phyloP scores from a whole-genome alignment of 2,113 vertebrate genomes.

The Smithornis capensis region DNA sequence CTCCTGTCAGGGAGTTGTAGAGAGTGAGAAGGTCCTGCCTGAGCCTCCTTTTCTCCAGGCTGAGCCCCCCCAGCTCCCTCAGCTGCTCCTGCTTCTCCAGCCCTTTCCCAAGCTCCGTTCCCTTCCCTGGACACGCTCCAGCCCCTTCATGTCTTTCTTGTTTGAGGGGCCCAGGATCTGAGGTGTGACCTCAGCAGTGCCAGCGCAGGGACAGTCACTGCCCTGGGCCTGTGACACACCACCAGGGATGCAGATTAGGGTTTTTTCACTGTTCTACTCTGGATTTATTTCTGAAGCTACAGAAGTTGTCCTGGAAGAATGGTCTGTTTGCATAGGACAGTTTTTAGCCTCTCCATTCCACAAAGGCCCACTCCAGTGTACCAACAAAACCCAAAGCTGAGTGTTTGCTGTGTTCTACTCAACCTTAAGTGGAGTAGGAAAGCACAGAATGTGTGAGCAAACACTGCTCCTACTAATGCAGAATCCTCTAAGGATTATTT shows the following conservation, averaged over 20 bases:
- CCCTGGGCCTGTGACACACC: neutral
- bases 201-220: neutral
- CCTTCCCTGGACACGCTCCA: neutral
- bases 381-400: rapidly evolving
- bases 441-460: neutral
- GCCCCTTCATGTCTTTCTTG: neutral
- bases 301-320: neutral
- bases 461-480: neutral
- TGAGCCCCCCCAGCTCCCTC: neutral
- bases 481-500: neutral
- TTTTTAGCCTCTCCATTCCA: neutral
- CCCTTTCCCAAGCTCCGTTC: neutral
- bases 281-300: neutral
- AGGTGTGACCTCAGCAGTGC: neutral
- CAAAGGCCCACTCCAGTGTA: neutral
- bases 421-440: neutral
- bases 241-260: rapidly evolving
- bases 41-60: neutral
- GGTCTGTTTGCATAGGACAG: neutral
- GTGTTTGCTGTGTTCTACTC: neutral
- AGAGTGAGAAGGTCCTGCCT: neutral
- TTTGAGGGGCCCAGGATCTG: neutral
- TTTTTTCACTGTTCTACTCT: neutral
- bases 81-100: neutral
- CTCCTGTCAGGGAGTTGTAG: neutral